phyloP scores from a whole-genome alignment of 2,797 vertebrate species.

The Cyclopterus lumpus region DNA sequence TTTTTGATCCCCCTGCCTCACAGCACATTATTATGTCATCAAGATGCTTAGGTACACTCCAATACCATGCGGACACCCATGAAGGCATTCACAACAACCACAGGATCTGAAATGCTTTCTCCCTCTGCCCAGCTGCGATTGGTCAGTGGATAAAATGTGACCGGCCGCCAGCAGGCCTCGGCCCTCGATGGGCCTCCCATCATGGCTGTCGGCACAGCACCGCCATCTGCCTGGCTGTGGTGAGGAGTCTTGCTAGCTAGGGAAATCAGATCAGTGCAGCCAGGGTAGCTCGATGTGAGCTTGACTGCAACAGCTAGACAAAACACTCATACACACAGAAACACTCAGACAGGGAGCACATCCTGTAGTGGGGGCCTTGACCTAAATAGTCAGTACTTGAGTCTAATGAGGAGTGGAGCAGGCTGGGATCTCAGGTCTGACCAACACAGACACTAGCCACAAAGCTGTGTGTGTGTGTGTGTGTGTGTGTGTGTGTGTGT shows the following conservation, averaged over 20 bases:
- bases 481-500: not conserved
- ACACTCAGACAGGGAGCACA: slow-evolving; percentile 3
- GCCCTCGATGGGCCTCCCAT: slow-evolving; percentile 5
- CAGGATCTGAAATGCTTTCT: slow-evolving; percentile 12
- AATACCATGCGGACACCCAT: slow-evolving; percentile 6
- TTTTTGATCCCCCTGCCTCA: slow-evolving; percentile 18
- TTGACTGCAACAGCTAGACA: slow-evolving; percentile 19
- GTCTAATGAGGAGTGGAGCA: slow-evolving; percentile 59
- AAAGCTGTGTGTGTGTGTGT: not conserved
- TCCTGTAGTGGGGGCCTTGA: slow-evolving; percentile 38
- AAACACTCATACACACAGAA: not conserved
- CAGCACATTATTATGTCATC: slow-evolving; percentile 42
- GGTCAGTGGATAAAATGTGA: slow-evolving; percentile 33
- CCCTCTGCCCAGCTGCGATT: slow-evolving; percentile 24
- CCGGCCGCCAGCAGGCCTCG: slow-evolving; percentile 3
- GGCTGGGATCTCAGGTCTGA: slow-evolving; percentile 34
- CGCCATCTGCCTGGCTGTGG: slow-evolving; percentile 69
- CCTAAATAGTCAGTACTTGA: slow-evolving; percentile 69
- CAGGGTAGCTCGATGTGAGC: slow-evolving; percentile 30
- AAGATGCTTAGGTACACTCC: slow-evolving; percentile 31
- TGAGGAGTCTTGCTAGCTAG: slow-evolving; percentile 57
- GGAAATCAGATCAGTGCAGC: slow-evolving; percentile 69
- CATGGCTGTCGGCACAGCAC: slow-evolving; percentile 42
- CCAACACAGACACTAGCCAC: slow-evolving; percentile 45
- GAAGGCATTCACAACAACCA: slow-evolving; percentile 18